phyloP scores from a whole-genome alignment of 2,113 vertebrate genomes.

The Mastomys coucha region DNA sequence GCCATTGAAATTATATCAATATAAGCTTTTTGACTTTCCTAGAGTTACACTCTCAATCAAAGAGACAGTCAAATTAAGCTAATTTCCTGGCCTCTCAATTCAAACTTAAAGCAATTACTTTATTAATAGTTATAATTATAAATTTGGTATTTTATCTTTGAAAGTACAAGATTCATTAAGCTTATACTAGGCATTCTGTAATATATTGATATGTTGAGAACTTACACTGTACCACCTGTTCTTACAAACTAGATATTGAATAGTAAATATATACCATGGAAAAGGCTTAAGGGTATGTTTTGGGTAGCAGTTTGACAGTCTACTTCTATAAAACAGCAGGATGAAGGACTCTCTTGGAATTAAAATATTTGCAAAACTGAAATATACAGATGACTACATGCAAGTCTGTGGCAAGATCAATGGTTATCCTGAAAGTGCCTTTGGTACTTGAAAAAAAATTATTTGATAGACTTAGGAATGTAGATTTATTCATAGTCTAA shows the following conservation, averaged over 20 bases:
- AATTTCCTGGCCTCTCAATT: not conserved
- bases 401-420: not conserved
- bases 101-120: not conserved
- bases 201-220: not conserved
- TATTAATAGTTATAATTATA: not conserved
- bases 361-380: not conserved
- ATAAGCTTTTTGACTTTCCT: not conserved
- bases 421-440: not conserved
- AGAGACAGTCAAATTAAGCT: not conserved
- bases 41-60: not conserved
- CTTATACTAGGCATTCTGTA: not conserved
- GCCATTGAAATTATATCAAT: not conserved
- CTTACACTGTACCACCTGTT: not conserved
- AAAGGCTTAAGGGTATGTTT: not conserved
- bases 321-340: not conserved
- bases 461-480: not conserved
- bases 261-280: not conserved
- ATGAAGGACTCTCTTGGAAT: not conserved
- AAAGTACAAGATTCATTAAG: not conserved
- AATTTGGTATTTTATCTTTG: not conserved
- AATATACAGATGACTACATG: not conserved
- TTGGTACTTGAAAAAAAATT: not conserved
- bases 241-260: not conserved
- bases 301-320: not conserved
- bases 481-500: not conserved